Evolutionary conservation across 2,113 vertebrate genomes (phyloP).

Genomic region (Chionis minor): DNA sequence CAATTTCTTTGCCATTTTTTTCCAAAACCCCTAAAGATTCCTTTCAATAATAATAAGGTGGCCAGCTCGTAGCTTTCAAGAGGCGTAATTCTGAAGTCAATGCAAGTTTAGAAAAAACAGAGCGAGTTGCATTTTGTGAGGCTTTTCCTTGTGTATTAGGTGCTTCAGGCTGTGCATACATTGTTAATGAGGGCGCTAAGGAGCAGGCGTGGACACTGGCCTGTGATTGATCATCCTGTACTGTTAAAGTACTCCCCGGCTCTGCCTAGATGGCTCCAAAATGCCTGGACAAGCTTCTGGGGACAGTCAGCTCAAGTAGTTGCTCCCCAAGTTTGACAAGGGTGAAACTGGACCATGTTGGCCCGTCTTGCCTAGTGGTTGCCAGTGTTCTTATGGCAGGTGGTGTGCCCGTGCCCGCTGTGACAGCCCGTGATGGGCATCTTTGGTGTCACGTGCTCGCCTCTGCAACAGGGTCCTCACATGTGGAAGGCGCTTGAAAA

Average conservation of each 20-base stretch:
- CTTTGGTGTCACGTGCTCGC: fast-evolving
- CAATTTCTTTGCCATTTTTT: not conserved
- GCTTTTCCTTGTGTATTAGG: not conserved
- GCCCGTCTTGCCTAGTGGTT: not conserved
- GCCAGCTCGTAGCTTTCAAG: not conserved
- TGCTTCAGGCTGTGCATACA: not conserved
- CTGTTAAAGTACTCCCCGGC: not conserved
- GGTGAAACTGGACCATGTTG: not conserved
- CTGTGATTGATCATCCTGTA: not conserved
- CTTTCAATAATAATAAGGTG: not conserved
- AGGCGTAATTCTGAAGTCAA: not conserved
- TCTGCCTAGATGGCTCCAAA: not conserved
- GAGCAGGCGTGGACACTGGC: too few relatives aligned
- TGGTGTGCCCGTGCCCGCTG: fast-evolving
- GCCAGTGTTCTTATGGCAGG: fast-evolving
- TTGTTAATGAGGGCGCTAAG: not conserved
- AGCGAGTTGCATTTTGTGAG: not conserved
- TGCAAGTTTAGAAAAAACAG: not conserved
- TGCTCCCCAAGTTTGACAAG: not conserved
- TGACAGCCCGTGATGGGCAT: fast-evolving
- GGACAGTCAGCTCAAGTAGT: not conserved
- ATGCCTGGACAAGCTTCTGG: not conserved
- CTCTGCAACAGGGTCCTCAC: not conserved
- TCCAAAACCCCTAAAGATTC: not conserved
- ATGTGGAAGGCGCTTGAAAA: not conserved